Conservation (phyloP, 2,888 invertebrate genomes). For the Cheilosia variabilis region DNA sequence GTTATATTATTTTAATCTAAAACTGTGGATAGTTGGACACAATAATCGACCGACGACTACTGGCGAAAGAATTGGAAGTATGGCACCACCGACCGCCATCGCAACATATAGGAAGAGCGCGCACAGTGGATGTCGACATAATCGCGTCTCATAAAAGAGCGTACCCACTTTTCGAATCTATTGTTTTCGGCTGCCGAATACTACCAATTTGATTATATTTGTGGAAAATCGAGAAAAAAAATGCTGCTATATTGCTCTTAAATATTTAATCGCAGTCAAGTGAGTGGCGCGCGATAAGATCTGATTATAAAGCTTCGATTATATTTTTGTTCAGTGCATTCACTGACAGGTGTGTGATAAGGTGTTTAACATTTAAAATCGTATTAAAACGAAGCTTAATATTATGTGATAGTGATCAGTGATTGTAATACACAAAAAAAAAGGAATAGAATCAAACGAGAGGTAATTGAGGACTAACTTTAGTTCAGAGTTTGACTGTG, state of each 20-base stretch:
- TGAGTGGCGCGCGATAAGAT: slow-evolving; percentile 5
- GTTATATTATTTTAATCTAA: slow-evolving; percentile 60
- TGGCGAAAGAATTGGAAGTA: slow-evolving; percentile 37
- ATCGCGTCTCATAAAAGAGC: slow-evolving; percentile 7
- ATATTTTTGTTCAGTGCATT: slow-evolving; percentile 6
- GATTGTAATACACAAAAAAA: background rate
- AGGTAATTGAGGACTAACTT: background rate
- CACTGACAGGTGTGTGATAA: slow-evolving; percentile 29
- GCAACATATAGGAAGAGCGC: slow-evolving; percentile 42
- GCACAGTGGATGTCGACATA: background rate
- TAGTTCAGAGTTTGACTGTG: background rate
- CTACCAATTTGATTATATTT: background rate
- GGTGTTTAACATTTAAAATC: slow-evolving; percentile 4
- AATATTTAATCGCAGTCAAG: background rate
- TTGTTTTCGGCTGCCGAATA: background rate
- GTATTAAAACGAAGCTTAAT: slow-evolving; percentile 1
- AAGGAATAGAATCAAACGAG: background rate
- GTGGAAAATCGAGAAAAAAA: background rate
- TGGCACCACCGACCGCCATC: slow-evolving; percentile 25
- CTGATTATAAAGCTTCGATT: slow-evolving; percentile 3
- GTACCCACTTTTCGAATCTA: background rate
- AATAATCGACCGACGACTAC: slow-evolving; percentile 16
- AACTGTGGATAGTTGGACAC: slow-evolving; percentile 4
- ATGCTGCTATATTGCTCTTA: slow-evolving; percentile 13
- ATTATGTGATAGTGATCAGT: background rate